Evolutionary conservation across 1,140 invertebrate species (phyloP).

Genomic region (Drosophila nigrodunni): DNA sequence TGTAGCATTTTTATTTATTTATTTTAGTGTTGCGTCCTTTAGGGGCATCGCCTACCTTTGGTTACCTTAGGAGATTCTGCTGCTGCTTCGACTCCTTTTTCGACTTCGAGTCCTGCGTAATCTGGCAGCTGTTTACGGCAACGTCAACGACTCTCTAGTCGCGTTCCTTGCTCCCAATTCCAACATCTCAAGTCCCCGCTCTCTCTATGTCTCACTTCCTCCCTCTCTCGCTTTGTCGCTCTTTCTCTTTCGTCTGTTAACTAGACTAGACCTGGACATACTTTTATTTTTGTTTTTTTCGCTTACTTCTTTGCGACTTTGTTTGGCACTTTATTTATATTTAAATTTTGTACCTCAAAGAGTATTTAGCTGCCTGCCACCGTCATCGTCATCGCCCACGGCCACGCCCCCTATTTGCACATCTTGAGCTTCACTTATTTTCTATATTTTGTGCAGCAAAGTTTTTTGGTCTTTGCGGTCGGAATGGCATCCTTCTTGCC

Average conservation of each 20-base stretch:
- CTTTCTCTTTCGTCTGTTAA: neutral
- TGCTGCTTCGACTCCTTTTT: neutral
- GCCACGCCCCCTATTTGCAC: conserved; percentile 24
- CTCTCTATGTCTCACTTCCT: neutral
- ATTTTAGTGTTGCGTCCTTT: conserved; percentile 65
- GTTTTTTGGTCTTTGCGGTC: conserved; percentile 48
- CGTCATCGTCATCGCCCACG: neutral
- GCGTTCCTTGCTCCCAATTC: conserved; percentile 32
- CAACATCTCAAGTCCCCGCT: neutral
- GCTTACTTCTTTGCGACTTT: conserved; percentile 61
- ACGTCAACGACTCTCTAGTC: conserved; percentile 40
- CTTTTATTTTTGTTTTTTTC: conserved; percentile 30
- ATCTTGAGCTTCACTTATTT: conserved; percentile 68
- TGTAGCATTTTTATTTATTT: conserved; percentile 81
- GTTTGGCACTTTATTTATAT: conserved; percentile 83
- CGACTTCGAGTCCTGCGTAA: conserved; percentile 25
- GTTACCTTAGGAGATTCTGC: neutral
- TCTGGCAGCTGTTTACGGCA: conserved; percentile 62
- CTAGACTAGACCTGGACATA: conserved; percentile 30
- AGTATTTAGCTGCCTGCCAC: conserved; percentile 67
- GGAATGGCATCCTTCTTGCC: neutral
- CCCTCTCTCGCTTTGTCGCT: neutral
- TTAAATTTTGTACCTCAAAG: conserved; percentile 80
- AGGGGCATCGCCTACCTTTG: conserved; percentile 27
- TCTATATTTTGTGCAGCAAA: conserved; percentile 50